phyloP scores from a whole-genome alignment of 2,113 vertebrate species.

The Nyctibius bracteatus region DNA sequence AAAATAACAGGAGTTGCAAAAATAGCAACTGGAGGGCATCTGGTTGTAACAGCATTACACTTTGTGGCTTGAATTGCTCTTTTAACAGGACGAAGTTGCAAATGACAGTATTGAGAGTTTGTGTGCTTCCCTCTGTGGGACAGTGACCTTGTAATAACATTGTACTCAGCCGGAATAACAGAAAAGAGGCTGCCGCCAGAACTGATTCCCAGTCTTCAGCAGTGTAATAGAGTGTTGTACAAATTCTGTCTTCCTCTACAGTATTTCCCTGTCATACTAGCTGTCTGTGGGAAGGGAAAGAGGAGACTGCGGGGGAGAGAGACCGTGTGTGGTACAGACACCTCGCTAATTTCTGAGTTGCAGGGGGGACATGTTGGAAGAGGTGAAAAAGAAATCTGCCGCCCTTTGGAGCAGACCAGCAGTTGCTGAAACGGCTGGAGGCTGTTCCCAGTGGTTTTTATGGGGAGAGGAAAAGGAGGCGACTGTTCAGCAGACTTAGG shows the following conservation, averaged over 20 bases:
- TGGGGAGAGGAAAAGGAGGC: background rate
- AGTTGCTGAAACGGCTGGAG: background rate
- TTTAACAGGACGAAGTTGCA: background rate
- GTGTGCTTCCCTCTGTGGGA: background rate
- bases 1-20: background rate
- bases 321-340: accelerated
- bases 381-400: background rate
- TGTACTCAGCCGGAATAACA: background rate
- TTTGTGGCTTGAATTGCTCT: background rate
- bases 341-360: background rate
- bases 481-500: background rate
- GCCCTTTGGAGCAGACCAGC: background rate
- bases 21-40: background rate
- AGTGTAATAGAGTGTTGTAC: background rate
- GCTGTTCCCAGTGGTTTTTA: background rate
- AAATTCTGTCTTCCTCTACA: background rate
- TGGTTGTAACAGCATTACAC: background rate
- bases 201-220: background rate
- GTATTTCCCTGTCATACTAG: background rate
- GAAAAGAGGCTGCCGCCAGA: background rate
- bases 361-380: background rate
- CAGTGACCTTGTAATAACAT: background rate
- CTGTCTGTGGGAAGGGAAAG: background rate
- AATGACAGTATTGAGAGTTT: background rate
- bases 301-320: background rate